Percentiles rank a stretch among this genome's conserved stretches.
Evolutionary conservation across 2,113 vertebrate species (phyloP).

Genomic region (Thalassarche chlororhynchos): DNA sequence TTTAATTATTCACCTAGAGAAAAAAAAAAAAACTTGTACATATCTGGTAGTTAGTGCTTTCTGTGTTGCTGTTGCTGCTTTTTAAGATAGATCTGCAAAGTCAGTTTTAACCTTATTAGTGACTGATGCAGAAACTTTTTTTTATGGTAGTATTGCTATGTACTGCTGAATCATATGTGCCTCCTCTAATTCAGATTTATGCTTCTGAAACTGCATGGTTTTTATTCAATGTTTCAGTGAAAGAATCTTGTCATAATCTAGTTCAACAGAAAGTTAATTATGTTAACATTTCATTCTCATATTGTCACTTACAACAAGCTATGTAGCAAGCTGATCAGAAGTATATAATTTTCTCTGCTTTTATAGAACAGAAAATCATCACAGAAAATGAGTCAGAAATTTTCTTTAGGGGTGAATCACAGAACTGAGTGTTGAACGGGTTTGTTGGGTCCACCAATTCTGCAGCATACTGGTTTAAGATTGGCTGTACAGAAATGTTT

Average conservation of each 20-base stretch:
- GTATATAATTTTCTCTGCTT: neutral
- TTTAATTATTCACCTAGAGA: neutral
- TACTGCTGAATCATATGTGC: neutral
- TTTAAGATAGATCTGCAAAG: neutral
- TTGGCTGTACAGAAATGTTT: neutral
- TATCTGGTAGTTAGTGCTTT: neutral
- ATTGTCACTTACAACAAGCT: neutral
- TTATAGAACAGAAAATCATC: neutral
- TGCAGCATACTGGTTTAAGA: neutral
- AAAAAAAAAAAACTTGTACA: neutral
- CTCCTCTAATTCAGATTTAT: slow-evolving; percentile 17
- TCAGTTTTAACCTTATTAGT: neutral
- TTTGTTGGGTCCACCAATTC: neutral
- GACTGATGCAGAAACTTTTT: neutral
- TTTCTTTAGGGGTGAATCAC: neutral
- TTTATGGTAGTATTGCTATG: neutral
- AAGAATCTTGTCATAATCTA: neutral
- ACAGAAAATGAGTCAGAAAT: slow-evolving; percentile 33
- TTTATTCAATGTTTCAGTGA: slow-evolving; percentile 7
- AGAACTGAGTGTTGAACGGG: neutral
- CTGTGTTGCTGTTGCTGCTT: neutral
- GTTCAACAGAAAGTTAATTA: neutral
- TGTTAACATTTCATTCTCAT: neutral
- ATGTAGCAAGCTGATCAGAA: neutral
- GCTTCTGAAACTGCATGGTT: neutral